A percentile compares a stretch with the other conserved stretches of the same genome.
These are phyloP conservation scores for Alligator mississippiensis DNA, from an alignment of 2,113 vertebrate genomes.

Conservation along the genomic window DNA sequence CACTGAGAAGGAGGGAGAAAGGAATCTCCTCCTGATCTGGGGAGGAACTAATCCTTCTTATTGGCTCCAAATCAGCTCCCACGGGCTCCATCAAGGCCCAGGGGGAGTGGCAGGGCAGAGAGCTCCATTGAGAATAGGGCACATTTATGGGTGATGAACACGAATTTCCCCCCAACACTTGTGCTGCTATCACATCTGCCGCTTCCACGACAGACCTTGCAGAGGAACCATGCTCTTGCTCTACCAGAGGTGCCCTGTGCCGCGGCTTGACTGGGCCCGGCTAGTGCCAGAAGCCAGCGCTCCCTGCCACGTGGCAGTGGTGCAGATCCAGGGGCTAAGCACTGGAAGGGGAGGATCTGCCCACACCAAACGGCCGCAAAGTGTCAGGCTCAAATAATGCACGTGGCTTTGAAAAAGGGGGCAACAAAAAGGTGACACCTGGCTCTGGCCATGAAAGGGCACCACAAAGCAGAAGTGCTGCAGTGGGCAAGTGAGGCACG, in stretches of 20 bases:
- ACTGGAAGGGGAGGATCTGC: not conserved
- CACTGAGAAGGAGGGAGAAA: not conserved
- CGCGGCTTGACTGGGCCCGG: not conserved
- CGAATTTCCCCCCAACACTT: not conserved
- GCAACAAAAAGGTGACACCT: not conserved
- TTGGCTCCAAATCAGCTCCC: not conserved
- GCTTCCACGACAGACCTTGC: conserved; percentile 12
- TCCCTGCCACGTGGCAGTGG: not conserved
- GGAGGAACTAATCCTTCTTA: not conserved
- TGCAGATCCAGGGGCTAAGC: not conserved
- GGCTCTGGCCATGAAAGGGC: not conserved
- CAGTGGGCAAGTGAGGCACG: not conserved
- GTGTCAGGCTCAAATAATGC: not conserved
- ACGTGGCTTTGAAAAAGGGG: not conserved
- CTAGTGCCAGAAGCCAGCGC: not conserved
- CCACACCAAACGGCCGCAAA: not conserved
- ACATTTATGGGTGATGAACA: conserved; percentile 3
- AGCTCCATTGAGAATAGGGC: not conserved
- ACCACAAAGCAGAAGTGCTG: not conserved
- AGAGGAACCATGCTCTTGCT: not conserved
- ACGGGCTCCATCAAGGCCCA: fast-evolving
- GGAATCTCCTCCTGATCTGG: not conserved
- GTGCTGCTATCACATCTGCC: not conserved
- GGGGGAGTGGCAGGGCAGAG: not conserved
- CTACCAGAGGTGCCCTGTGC: not conserved